Evolutionary conservation across 2,888 invertebrate species (phyloP), one percentile per base, ranked within the genome.

Genomic region (Drosophila kambysellisi): DNA sequence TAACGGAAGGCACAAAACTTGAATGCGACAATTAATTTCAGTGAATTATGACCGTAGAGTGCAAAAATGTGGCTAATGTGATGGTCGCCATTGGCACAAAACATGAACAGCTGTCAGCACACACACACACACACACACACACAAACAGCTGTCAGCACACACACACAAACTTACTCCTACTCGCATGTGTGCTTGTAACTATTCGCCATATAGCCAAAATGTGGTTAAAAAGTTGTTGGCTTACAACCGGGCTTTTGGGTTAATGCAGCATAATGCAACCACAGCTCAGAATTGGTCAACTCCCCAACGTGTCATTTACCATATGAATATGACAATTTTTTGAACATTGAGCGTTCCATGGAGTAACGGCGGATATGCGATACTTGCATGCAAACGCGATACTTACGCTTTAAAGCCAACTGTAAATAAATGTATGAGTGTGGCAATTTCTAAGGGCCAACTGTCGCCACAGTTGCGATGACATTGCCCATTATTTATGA

Each of bases 1-100:
- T n/a, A 41, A 15, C 1, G 57, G 32, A 58, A 67, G 51, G 61
- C 83, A 75, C 48, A 70, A 60, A 75, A 72, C 74, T 76, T 73
- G 76, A 87, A 77, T 84, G 85, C 79, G 88, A 89, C 89, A 85
- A 85, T 85, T 85, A 85, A 89, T 85, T 89, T 88, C 56, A 70
- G 89, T 85, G 85, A 85, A 89, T 85, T 85, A 85, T 85, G 89
- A 84, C 88, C 88, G 72, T 79, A 77, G 70, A 75, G 84, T 76
- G 82, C 53, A 84, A 89, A 46, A 85, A 76, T 84, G 79, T 69
- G 75, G 82, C 89, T 85, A 85, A 85, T 85, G 89, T 76, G 88
- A 84, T 73, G 82, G 61, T 70, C 71, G 69, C 62, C 81, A 76
- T 57, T 61, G 70, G 82, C 64, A 83, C 66, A 66, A 70, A 83